Percentiles rank a stretch among this genome's conserved stretches.
Evolutionary conservation across 2,797 vertebrate genomes (phyloP).

Genomic region (Rhinoraja longicauda): DNA sequence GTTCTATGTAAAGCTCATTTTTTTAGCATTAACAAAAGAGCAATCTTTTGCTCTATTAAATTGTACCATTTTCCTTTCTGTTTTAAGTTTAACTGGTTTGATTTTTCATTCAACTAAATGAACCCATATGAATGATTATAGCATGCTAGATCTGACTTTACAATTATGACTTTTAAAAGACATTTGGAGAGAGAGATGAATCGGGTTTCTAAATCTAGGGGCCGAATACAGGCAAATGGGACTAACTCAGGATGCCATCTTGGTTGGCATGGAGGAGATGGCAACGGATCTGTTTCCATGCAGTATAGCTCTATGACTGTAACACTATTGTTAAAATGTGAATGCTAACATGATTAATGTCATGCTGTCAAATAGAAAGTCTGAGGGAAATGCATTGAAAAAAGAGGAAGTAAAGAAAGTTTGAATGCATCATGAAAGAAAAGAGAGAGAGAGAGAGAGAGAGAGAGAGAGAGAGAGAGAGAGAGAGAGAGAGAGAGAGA

Average conservation of each 20-base stretch:
- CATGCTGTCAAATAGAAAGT: background rate
- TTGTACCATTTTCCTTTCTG: background rate
- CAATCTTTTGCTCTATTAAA: background rate
- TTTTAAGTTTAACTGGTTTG: background rate
- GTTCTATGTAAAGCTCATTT: background rate
- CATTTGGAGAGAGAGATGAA: no score
- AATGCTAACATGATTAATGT: background rate
- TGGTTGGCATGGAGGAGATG: no score
- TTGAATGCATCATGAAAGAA: background rate
- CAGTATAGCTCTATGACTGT: no score
- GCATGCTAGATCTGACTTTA: background rate
- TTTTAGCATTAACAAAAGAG: background rate
- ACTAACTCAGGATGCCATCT: no score
- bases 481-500: background rate
- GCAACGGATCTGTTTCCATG: no score
- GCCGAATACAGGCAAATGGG: no score
- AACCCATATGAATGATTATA: background rate
- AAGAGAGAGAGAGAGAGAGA: background rate
- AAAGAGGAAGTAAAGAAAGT: background rate
- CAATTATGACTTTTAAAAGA: no score
- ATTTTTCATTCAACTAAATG: background rate
- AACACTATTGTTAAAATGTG: no score
- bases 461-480: background rate
- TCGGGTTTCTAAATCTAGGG: no score
- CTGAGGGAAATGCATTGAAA: background rate